phyloP scores from a whole-genome alignment of 2,113 vertebrate genomes.

The Cryptomyrus ogoouensis region DNA sequence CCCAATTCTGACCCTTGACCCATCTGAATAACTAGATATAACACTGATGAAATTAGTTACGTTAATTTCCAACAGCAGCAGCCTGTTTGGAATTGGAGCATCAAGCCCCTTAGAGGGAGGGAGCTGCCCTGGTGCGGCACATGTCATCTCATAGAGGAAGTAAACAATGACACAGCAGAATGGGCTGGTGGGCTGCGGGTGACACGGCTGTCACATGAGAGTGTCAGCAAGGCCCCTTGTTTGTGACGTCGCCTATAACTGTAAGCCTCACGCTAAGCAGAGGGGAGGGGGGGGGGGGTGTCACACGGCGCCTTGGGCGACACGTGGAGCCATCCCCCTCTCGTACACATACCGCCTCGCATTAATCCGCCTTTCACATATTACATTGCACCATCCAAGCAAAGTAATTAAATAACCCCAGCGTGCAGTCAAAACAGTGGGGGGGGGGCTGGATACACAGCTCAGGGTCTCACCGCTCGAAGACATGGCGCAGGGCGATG shows the following conservation, averaged over 20 bases:
- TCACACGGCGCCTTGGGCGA: conserved; percentile 25
- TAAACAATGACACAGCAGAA: neutral
- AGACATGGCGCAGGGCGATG: conserved; percentile 59
- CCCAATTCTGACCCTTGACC: neutral
- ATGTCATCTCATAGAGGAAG: neutral
- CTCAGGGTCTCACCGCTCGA: conserved; percentile 70
- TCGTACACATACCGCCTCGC: neutral
- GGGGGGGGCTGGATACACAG: neutral
- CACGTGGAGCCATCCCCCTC: neutral
- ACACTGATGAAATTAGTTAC: neutral
- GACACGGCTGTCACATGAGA: neutral
- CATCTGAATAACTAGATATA: neutral
- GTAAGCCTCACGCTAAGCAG: conserved; percentile 7
- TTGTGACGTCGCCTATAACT: neutral
- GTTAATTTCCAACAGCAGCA: neutral
- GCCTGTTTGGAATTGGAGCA: neutral
- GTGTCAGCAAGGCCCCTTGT: neutral
- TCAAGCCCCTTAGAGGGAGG: neutral
- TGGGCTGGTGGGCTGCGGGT: neutral
- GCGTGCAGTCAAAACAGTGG: neutral
- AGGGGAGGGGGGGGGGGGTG: conserved; percentile 7
- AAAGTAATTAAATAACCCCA: neutral
- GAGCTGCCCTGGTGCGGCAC: neutral
- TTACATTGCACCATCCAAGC: neutral
- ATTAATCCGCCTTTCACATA: neutral